A percentile compares a stretch with the other conserved stretches of the same genome.
Conservation (phyloP, 2,888 invertebrate genomes). For the Agrotis segetum region DNA sequence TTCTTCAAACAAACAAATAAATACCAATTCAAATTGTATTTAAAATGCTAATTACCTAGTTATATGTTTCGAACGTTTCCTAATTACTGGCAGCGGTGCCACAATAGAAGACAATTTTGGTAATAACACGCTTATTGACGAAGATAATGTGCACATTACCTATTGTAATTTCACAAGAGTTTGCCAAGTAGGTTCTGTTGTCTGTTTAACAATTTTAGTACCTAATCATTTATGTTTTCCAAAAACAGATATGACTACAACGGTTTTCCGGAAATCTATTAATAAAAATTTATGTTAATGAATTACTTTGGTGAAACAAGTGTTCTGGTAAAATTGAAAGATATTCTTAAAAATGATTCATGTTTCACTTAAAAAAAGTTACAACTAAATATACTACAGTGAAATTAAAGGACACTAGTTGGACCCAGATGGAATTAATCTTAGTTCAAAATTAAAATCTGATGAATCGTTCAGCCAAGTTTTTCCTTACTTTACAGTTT, state of each 20-base stretch:
- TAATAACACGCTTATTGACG: constrained; percentile 29
- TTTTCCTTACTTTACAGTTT: no score
- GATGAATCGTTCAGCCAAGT: constrained; percentile 8
- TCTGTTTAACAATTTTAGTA: constrained; percentile 6
- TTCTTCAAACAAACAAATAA: not conserved
- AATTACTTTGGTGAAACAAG: not conserved
- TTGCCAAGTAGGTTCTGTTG: not conserved
- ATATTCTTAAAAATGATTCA: not conserved
- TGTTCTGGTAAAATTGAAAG: not conserved
- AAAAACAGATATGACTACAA: constrained; percentile 17
- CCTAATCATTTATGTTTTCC: not conserved
- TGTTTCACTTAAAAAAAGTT: not conserved
- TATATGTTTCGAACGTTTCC: constrained; percentile 14
- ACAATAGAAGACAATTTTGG: constrained; percentile 31
- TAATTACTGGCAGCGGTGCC: not conserved
- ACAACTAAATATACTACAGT: no score
- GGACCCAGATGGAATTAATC: constrained; percentile 2
- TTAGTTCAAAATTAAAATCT: constrained; percentile 20
- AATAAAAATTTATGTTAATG: not conserved
- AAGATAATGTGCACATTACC: constrained; percentile 30
- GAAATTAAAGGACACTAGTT: not conserved
- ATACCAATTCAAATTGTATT: constrained; percentile 33
- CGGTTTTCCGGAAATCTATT: not conserved
- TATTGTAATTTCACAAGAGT: constrained; percentile 12
- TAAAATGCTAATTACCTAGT: constrained; percentile 34